Conservation (phyloP, 2,888 invertebrate genomes). For the Brachylomia viminalis region DNA sequence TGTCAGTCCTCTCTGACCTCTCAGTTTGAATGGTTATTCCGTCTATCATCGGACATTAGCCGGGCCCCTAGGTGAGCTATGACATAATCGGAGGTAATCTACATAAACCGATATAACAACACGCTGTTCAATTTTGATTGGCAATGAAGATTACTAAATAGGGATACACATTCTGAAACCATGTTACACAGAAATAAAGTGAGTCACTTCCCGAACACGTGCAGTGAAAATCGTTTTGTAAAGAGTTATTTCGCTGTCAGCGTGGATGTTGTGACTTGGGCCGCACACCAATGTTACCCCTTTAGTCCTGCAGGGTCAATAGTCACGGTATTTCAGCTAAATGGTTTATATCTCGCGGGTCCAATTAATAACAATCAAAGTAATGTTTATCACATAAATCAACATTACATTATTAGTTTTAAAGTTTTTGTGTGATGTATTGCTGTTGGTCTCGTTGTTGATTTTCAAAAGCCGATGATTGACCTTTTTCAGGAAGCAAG, state of each 20-base stretch:
- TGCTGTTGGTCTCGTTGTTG: conserved; percentile 5
- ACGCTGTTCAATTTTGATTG: not conserved
- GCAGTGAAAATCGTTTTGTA: no score
- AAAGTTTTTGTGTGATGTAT: conserved; percentile 47
- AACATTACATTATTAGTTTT: conserved; percentile 73
- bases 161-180: not conserved
- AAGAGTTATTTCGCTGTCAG: not conserved
- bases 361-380: conserved; percentile 87
- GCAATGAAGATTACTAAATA: not conserved
- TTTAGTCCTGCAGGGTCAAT: conserved; percentile 70
- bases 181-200: not conserved
- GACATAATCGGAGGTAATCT: not conserved
- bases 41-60: not conserved
- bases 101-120: not conserved
- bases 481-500: not conserved
- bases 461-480: not conserved
- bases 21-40: not conserved
- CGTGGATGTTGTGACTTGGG: conserved; percentile 41
- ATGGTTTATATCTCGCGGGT: conserved; percentile 67
- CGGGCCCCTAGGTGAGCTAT: not conserved
- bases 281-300: conserved; percentile 69
- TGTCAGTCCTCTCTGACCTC: not conserved
- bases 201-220: not conserved
- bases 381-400: conserved; percentile 80
- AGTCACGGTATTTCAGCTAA: conserved; percentile 69